Conservation (phyloP, 2,113 vertebrate species). For the Orientallactaga bullata region DNA sequence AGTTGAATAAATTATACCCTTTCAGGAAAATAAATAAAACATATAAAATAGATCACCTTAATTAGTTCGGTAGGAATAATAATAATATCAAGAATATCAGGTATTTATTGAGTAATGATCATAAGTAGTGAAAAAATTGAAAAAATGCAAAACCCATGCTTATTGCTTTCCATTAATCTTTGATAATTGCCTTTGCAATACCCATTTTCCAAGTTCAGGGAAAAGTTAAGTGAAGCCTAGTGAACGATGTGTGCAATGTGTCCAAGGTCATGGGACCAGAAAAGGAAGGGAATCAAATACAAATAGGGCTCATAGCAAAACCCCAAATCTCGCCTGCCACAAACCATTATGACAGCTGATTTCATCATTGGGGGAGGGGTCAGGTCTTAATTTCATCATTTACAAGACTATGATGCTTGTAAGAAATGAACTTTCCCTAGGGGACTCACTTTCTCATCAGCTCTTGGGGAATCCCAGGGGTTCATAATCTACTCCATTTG, state of each 20-base stretch:
- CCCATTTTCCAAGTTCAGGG: conserved; percentile 29
- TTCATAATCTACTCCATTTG: conserved; percentile 47
- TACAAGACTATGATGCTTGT: not conserved
- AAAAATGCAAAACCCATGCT: not conserved
- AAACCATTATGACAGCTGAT: not conserved
- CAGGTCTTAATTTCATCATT: conserved; percentile 15
- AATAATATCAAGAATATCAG: not conserved
- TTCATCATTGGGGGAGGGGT: not conserved
- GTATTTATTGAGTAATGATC: not conserved
- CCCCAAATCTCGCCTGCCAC: not conserved
- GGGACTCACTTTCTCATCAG: not conserved
- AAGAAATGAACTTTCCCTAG: not conserved
- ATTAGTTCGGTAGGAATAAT: not conserved
- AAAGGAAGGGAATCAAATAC: not conserved
- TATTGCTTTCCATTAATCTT: not conserved
- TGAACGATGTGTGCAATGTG: not conserved
- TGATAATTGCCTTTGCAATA: not conserved
- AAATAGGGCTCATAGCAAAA: not conserved
- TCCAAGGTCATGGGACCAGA: not conserved
- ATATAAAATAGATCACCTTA: not conserved
- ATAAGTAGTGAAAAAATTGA: not conserved
- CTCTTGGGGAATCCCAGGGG: not conserved
- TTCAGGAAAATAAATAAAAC: conserved; percentile 30
- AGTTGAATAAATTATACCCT: not conserved
- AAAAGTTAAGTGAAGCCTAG: not conserved